Evolutionary conservation across 2,888 invertebrate species (phyloP), one percentile per base, ranked within the genome.

Genomic region (Lapara coniferarum): DNA sequence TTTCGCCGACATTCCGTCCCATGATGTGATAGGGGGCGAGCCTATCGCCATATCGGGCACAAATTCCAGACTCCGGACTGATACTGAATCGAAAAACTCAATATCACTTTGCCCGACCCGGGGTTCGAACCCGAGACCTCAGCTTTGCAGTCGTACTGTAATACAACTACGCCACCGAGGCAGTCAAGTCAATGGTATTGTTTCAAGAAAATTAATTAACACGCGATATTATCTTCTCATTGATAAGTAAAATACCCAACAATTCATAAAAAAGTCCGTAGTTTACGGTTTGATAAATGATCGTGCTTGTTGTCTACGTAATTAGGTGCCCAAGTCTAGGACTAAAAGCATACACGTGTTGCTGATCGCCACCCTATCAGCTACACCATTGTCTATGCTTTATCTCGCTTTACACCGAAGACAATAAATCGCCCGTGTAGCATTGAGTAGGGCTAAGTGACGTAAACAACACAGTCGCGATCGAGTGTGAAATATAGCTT

Each of bases 311-410:
- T 82, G 77, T 80, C 81, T 82, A 83, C 85, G 89, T 92, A 92
- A 93, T 92, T 92, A 91, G 91, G 88, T 90, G 90, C 90, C 89
- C 89, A 90, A 89, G 90, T 86, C 87, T 88, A 82, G 82, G 77
- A 85, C 88, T 92, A 91, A 92, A 90, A 92, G 93, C 93, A 92
- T 90, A 92, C 92, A 92, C 92, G 84, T 92, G 93, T 92, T 79
- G 74, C 75, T 83, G 86, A 85, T 84, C 83, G 82, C 73, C 76
- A 81, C 84, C 85, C 83, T 84, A 88, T 89, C 88, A 83, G 89
- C 89, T 89, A 87, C 86, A 78, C 89, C 85, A 91, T 92, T 93
- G 93, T 92, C 92, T 91, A 86, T 81, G 83, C 85, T 86, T 89
- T 91, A 91, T 92, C 91, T 79, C 80, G 81, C 19, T 63, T 49